These are phyloP conservation scores for Psammodynastes pulverulentus DNA, from an alignment of 2,113 vertebrate species.

Conservation along the genomic window DNA sequence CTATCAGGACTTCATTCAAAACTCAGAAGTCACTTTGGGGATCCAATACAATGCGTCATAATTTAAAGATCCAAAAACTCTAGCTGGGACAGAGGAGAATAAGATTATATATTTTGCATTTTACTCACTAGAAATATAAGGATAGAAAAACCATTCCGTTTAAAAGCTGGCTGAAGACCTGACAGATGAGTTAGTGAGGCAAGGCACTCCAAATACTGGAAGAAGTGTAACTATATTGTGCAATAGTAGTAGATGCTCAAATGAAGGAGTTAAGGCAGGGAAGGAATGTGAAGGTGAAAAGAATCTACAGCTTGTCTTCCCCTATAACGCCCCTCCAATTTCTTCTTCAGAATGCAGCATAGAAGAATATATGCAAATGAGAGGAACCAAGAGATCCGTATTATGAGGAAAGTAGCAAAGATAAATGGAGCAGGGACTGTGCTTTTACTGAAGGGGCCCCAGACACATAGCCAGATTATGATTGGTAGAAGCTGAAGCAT, in stretches of 20 bases:
- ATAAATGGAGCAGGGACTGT: not conserved
- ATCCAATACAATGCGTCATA: not conserved
- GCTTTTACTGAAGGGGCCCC: not conserved
- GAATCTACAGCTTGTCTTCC: not conserved
- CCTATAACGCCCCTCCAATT: not conserved
- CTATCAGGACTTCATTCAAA: not conserved
- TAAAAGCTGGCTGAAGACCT: not conserved
- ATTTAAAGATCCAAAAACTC: not conserved
- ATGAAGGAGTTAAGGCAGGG: not conserved
- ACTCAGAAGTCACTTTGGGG: not conserved
- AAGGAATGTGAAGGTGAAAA: not conserved
- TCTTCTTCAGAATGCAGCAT: not conserved
- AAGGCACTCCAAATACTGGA: not conserved
- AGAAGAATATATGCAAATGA: not conserved
- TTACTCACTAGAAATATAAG: not conserved
- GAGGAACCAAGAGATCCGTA: not conserved
- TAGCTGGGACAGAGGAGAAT: not conserved
- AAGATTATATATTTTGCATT: not conserved
- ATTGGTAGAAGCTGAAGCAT: not conserved
- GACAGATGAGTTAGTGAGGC: not conserved
- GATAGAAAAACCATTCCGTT: not conserved
- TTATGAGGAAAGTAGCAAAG: not conserved
- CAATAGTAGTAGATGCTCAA: not conserved
- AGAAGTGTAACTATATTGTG: not conserved
- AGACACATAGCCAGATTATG: not conserved